Conservation (phyloP, 2,888 invertebrate genomes). For the Phasia obesa region DNA sequence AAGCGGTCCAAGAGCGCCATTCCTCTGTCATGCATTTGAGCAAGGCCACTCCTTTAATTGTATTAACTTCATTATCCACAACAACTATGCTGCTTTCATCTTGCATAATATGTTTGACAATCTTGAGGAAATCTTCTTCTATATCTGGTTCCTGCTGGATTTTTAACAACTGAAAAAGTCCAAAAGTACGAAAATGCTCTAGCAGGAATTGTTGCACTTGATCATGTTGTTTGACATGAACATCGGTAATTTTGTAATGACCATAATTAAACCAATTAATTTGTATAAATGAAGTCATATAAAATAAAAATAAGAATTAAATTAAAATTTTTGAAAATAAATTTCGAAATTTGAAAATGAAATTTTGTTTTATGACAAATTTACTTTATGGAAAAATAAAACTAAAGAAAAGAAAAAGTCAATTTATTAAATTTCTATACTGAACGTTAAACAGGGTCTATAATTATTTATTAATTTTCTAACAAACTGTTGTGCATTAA, state of each 20-base stretch:
- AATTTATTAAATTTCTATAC: slow-evolving; percentile 19
- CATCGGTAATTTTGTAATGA: slow-evolving; percentile 68
- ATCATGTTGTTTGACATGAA: slow-evolving; percentile 54
- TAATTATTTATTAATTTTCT: slow-evolving; percentile 15
- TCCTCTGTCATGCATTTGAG: slow-evolving; percentile 71
- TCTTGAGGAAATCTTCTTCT: slow-evolving; percentile 50
- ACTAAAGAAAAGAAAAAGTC: not conserved
- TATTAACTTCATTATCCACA: slow-evolving; percentile 54
- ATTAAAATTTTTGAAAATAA: not conserved
- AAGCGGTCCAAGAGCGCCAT: slow-evolving; percentile 71
- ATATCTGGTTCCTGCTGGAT: slow-evolving; percentile 44
- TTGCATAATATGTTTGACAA: slow-evolving; percentile 67
- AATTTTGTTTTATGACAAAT: slow-evolving; percentile 34
- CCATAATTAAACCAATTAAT: slow-evolving; percentile 70
- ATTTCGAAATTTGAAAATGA: too few species aligned
- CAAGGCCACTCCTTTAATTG: slow-evolving; percentile 71
- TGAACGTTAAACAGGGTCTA: slow-evolving; percentile 40
- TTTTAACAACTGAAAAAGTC: slow-evolving; percentile 51
- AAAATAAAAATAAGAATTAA: not conserved
- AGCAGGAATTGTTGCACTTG: slow-evolving; percentile 62
- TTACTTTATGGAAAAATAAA: slow-evolving; percentile 6
- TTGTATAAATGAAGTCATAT: slow-evolving; percentile 56
- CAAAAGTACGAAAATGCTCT: slow-evolving; percentile 58
- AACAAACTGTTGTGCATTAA: not conserved
- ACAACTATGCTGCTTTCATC: slow-evolving; percentile 71